Conservation (phyloP, 2,888 invertebrate genomes). For the Melinaea menophilus region DNA sequence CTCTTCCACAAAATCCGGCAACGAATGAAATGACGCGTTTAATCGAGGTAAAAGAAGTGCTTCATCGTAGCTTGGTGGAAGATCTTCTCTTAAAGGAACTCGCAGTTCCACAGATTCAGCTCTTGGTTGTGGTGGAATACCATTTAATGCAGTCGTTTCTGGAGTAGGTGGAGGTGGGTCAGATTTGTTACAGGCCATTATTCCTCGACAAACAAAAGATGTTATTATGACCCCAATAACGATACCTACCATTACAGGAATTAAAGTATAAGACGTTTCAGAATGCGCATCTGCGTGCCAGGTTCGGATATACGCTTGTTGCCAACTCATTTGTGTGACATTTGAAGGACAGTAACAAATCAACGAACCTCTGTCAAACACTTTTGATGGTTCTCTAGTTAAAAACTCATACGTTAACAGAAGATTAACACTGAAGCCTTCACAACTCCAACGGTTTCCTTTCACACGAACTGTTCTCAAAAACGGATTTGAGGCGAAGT, state of each 20-base stretch:
- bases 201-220: slow-evolving; percentile 75
- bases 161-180: slow-evolving; percentile 49
- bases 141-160: slow-evolving; percentile 65
- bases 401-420: slow-evolving; percentile 80
- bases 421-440: slow-evolving; percentile 79
- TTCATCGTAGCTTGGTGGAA: slow-evolving; percentile 86
- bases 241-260: slow-evolving; percentile 73
- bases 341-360: slow-evolving; percentile 83
- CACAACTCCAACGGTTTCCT: slow-evolving; percentile 88
- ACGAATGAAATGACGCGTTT: slow-evolving; percentile 79
- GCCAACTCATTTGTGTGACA: slow-evolving; percentile 83
- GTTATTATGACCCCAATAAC: slow-evolving; percentile 76
- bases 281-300: slow-evolving; percentile 75
- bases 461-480: slow-evolving; percentile 79
- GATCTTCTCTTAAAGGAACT: slow-evolving; percentile 59
- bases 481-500: slow-evolving; percentile 79
- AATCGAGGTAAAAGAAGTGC: slow-evolving; percentile 85
- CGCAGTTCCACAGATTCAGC: slow-evolving; percentile 56
- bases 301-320: slow-evolving; percentile 79
- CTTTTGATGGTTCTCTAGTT: slow-evolving; percentile 74
- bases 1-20: slow-evolving; percentile 68
- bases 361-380: slow-evolving; percentile 61
- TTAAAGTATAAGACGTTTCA: slow-evolving; percentile 72
- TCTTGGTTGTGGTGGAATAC: slow-evolving; percentile 43
- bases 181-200: slow-evolving; percentile 64